A percentile compares a stretch with the other conserved stretches of the same genome.
Conservation (phyloP, 2,888 invertebrate genomes). For the Metalampra italica region DNA sequence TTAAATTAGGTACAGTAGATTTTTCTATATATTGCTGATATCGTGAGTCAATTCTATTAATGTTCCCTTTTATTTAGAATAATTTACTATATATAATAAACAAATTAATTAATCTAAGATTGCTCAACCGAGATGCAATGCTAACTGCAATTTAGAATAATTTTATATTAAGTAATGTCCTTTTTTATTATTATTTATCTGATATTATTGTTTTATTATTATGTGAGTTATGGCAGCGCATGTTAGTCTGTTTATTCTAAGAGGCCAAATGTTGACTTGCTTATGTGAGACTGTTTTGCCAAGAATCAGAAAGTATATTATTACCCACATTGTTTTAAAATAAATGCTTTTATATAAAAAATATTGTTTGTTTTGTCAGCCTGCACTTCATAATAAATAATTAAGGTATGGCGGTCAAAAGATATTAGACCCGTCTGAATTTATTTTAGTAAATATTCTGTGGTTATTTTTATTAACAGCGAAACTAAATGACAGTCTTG, state of each 20-base stretch:
- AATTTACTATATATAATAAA: slow-evolving; percentile 62
- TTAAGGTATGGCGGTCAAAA: no score
- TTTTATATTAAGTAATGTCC: slow-evolving; percentile 67
- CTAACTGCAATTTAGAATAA: slow-evolving; percentile 71
- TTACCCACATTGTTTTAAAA: slow-evolving; percentile 79
- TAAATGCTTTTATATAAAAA: slow-evolving; percentile 77
- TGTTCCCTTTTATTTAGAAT: slow-evolving; percentile 73
- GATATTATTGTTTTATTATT: slow-evolving; percentile 63
- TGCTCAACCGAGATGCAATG: slow-evolving; percentile 76
- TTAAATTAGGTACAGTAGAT: slow-evolving; percentile 48
- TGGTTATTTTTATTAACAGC: no score
- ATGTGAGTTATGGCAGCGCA: slow-evolving; percentile 77
- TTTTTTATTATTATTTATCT: slow-evolving; percentile 70
- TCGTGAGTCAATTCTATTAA: slow-evolving; percentile 76
- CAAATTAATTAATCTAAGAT: slow-evolving; percentile 71
- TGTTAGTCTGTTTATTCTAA: slow-evolving; percentile 75
- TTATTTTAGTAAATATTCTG: no score
- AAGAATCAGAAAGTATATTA: slow-evolving; percentile 79
- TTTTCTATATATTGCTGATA: slow-evolving; percentile 68
- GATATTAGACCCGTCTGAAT: no score
- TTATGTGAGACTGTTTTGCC: slow-evolving; percentile 79
- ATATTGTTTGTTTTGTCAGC: slow-evolving; percentile 15
- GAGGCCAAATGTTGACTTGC: slow-evolving; percentile 80
- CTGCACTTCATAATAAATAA: slow-evolving; percentile 2
- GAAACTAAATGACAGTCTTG: no score